phyloP scores from a whole-genome alignment of 2,797 vertebrate species.

The Enteromius unitaeniatus region DNA sequence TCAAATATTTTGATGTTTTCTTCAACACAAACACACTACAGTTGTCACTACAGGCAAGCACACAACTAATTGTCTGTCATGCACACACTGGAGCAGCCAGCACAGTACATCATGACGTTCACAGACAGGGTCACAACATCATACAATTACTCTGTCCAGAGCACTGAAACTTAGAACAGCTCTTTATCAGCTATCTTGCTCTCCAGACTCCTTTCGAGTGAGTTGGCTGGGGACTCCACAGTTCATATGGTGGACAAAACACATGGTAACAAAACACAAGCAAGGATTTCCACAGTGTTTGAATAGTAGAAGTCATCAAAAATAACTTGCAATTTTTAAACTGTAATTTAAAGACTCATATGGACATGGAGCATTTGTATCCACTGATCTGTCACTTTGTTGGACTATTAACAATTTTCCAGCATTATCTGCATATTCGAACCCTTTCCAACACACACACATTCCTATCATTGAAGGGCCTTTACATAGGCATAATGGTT shows the following conservation, averaged over 20 bases:
- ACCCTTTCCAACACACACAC: neutral
- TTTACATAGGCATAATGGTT: too few species aligned
- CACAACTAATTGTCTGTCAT: neutral
- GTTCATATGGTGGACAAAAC: neutral
- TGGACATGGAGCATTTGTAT: neutral
- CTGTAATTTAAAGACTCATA: neutral
- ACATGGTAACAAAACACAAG: neutral
- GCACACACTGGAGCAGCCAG: slow-evolving; percentile 1
- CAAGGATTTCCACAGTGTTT: neutral
- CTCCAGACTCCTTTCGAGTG: neutral
- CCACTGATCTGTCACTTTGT: neutral
- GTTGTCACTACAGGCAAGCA: slow-evolving; percentile 26
- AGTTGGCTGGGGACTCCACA: neutral
- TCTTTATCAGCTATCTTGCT: slow-evolving; percentile 12
- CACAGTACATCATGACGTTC: slow-evolving; percentile 23
- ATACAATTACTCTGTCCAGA: slow-evolving; percentile 41
- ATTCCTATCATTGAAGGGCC: neutral
- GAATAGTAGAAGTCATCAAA: neutral
- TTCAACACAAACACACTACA: slow-evolving; percentile 29
- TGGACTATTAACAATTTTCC: neutral
- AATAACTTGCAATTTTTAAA: neutral
- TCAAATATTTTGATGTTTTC: slow-evolving; percentile 30
- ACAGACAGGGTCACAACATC: slow-evolving; percentile 29
- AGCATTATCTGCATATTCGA: neutral
- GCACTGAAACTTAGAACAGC: slow-evolving; percentile 4